Conservation (phyloP, 2,888 invertebrate genomes). For the Alviniconcha strummeri region DNA sequence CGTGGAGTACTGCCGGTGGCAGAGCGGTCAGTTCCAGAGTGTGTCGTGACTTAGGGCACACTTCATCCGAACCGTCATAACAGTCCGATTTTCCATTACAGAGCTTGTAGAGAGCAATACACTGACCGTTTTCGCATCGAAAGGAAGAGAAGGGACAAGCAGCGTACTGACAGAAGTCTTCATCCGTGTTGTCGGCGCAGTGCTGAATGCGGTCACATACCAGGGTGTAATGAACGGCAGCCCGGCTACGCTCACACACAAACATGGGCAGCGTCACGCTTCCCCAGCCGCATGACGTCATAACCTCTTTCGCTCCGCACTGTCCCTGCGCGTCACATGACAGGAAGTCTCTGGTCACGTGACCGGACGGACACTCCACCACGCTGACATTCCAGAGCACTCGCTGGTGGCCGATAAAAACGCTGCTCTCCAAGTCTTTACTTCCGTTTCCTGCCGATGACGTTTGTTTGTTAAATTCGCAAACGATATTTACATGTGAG, state of each 20-base stretch:
- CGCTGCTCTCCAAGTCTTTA: background rate
- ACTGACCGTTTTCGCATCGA: constrained; percentile 1
- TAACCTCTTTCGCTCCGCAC: background rate
- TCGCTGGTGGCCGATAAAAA: background rate
- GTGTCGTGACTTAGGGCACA: too few species aligned
- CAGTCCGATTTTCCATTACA: constrained; percentile 18
- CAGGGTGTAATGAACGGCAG: background rate
- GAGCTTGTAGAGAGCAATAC: background rate
- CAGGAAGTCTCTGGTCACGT: constrained; percentile 26
- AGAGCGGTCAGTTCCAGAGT: too few species aligned
- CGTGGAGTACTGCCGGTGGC: background rate
- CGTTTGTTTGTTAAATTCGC: background rate
- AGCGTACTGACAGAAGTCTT: constrained; percentile 1
- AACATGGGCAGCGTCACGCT: background rate
- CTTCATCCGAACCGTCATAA: constrained; percentile 25
- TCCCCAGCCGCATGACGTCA: background rate
- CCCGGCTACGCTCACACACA: background rate
- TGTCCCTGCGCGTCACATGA: constrained; percentile 22
- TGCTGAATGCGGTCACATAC: background rate
- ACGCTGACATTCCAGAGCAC: background rate
- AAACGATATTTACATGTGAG: background rate
- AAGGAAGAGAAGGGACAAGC: background rate
- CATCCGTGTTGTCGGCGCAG: background rate
- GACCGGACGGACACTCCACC: constrained; percentile 5
- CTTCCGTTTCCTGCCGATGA: too few species aligned